These are phyloP conservation scores for Sinocyclocheilus anophthalmus DNA, from an alignment of 2,113 vertebrate species.

Conservation along the genomic window DNA sequence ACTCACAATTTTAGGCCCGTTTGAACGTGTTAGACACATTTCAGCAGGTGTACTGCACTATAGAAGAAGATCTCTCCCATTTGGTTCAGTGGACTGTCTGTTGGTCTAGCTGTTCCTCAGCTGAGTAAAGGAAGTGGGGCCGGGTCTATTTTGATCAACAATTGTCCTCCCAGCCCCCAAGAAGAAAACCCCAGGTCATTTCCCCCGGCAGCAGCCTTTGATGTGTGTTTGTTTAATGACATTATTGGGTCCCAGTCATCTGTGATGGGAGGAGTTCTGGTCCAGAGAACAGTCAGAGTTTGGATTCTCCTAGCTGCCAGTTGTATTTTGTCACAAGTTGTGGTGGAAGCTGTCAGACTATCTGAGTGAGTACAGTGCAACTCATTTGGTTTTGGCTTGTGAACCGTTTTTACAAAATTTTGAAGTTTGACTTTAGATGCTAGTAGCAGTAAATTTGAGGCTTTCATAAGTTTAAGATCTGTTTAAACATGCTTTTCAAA, in stretches of 20 bases:
- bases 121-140: slow-evolving; percentile 13
- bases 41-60: slow-evolving; percentile 46
- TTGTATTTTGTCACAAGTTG: slow-evolving; percentile 24
- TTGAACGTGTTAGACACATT: slow-evolving; percentile 24
- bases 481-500: background rate
- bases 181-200: slow-evolving; percentile 21
- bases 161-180: slow-evolving; percentile 25
- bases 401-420: background rate
- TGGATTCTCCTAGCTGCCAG: slow-evolving; percentile 29
- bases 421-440: background rate
- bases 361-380: slow-evolving; percentile 38
- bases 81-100: slow-evolving; percentile 17
- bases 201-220: slow-evolving; percentile 55
- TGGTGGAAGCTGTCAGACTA: slow-evolving; percentile 23
- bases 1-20: background rate
- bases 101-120: slow-evolving; percentile 44
- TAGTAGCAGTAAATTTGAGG: background rate
- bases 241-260: slow-evolving; percentile 43
- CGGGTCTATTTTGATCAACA: background rate
- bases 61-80: slow-evolving; percentile 29
- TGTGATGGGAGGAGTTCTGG: slow-evolving; percentile 50
- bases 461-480: background rate
- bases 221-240: slow-evolving; percentile 56
- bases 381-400: background rate
- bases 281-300: slow-evolving; percentile 12